phyloP scores from a whole-genome alignment of 1,140 invertebrate species.

The Aporrectodea caliginosa region DNA sequence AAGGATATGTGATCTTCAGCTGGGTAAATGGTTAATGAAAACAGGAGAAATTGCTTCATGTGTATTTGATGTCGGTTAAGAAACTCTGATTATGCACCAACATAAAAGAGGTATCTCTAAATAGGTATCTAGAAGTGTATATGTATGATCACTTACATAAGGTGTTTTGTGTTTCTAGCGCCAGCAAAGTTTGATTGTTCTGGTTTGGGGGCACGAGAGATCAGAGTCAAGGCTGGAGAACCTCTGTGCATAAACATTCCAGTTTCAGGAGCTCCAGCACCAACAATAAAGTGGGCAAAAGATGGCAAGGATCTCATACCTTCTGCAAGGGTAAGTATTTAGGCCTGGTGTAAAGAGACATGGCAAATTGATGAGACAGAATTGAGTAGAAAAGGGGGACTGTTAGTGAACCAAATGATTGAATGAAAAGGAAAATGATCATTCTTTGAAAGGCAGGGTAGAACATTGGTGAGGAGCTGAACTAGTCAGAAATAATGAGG shows the following conservation, averaged over 20 bases:
- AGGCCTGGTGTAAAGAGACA: background rate
- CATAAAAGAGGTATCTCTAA: too few species aligned
- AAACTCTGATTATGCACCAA: too few species aligned
- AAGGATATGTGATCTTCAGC: too few species aligned
- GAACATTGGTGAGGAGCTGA: background rate
- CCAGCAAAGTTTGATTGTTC: constrained; percentile 89
- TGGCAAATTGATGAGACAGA: background rate
- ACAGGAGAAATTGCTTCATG: too few species aligned
- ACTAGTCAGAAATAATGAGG: background rate
- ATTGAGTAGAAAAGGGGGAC: too few species aligned
- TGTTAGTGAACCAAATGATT: too few species aligned
- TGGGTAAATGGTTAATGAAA: too few species aligned
- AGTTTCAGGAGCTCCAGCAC: constrained; percentile 86
- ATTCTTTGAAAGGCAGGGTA: background rate
- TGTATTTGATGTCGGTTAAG: too few species aligned
- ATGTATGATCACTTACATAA: too few species aligned
- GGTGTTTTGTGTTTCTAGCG: constrained; percentile 60
- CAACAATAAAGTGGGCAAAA: constrained; percentile 84
- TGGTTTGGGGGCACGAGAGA: constrained; percentile 77
- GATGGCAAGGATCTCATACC: constrained; percentile 62
- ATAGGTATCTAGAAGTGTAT: too few species aligned
- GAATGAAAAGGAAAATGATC: too few species aligned
- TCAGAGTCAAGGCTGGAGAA: constrained; percentile 94
- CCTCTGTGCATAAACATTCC: constrained; percentile 92
- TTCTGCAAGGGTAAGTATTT: constrained; percentile 20